Evolutionary conservation across 2,888 invertebrate genomes (phyloP), one percentile per base, ranked within the genome.

Genomic region (Eristalis pertinax): DNA sequence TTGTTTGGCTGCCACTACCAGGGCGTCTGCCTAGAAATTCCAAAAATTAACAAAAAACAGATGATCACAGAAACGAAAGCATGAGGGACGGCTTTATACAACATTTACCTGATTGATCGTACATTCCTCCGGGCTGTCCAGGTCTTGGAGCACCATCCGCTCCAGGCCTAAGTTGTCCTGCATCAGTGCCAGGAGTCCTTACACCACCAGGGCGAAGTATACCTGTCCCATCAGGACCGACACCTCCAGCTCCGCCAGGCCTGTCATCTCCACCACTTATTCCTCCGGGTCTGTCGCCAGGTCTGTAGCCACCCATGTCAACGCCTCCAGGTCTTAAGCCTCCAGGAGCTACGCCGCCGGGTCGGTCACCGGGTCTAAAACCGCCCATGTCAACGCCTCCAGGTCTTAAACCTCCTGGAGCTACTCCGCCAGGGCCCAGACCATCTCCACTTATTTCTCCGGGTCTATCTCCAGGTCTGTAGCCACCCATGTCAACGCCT

Each of bases 241-340:
- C 56, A 26, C 82, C 67, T 64, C 86, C 86, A 15, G 84, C 72
- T 38, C 85, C 86, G 29, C 84, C 86, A 41, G 64, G 70, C 15
- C 83, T 72, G 35, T 29, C 60, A 11, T 62, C 84, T 10, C 68
- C 74, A n/a, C 41, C 60, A 5, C 80, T 8, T 24, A 29, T 10
- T 8, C 60, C 43, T 1, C 65, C 43, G 11, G 43, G 38, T 19
- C 43, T 13, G 2, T 67, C 75, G 1, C 79, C 86, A 56, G 80
- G 88, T n/a, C 89, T 82, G 29, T 72, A 41, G 29, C 58, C 58
- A 15, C 22, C 22, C 19, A 58, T 22, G 10, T 58, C 58, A 22
- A 58, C 24, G 58, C 88, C 88, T 32, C 84, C 86, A 32, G 88
- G 75, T 1, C 75, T 32, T 32, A 32, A 7, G 19, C 22, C 60